Evolutionary conservation across 2,888 invertebrate species (phyloP).

Genomic region (Sphaeridia pumilis): DNA sequence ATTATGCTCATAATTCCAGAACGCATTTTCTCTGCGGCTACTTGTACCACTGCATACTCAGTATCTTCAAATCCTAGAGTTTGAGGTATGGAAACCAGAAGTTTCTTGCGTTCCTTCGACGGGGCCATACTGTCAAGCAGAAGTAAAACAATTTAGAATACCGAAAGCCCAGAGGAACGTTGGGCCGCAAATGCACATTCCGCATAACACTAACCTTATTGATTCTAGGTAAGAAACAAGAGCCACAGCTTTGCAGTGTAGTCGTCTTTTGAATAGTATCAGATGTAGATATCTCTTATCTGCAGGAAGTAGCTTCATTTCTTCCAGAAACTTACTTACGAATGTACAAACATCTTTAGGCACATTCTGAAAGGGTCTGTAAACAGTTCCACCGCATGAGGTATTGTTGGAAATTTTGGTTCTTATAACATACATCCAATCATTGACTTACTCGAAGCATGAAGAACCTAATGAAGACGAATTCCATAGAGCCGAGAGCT

Average conservation of each 20-base stretch:
- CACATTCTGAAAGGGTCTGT: slow-evolving; percentile 26
- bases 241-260: slow-evolving; percentile 32
- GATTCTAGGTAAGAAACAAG: slow-evolving; percentile 30
- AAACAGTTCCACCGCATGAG: too few relatives aligned
- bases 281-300: slow-evolving; percentile 27
- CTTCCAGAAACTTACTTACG: slow-evolving; percentile 28
- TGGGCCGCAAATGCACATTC: too few relatives aligned
- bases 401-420: too few relatives aligned
- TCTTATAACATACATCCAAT: neutral
- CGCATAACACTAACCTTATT: slow-evolving; percentile 22
- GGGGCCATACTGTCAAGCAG: slow-evolving; percentile 23
- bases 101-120: slow-evolving; percentile 21
- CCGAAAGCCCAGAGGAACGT: too few relatives aligned
- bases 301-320: slow-evolving; percentile 24
- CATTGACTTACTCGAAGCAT: slow-evolving; percentile 23
- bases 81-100: slow-evolving; percentile 23
- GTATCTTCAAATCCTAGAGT: slow-evolving; percentile 27
- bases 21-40: slow-evolving; percentile 34
- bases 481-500: slow-evolving; percentile 29
- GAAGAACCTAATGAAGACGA: slow-evolving; percentile 19
- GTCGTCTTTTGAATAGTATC: slow-evolving; percentile 25
- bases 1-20: slow-evolving; percentile 28
- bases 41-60: slow-evolving; percentile 33
- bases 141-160: too few relatives aligned
- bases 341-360: slow-evolving; percentile 31